These are phyloP conservation scores for Conistra vaccinii DNA, from an alignment of 2,888 invertebrate genomes.

Conservation along the genomic window DNA sequence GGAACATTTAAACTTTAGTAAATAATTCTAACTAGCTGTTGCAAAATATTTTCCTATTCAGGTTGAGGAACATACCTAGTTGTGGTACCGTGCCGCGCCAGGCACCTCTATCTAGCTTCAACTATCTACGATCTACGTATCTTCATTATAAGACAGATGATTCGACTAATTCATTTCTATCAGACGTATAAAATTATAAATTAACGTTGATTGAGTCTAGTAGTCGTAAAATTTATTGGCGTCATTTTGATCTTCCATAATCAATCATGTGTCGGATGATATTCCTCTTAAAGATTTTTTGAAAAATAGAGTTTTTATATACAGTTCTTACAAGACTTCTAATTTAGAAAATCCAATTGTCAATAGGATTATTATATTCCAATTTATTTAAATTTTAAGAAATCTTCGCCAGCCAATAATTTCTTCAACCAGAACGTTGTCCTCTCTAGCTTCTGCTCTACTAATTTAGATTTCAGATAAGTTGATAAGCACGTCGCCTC, in stretches of 20 bases:
- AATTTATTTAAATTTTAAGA: background rate
- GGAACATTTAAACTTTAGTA: conserved; percentile 28
- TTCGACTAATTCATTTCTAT: conserved; percentile 53
- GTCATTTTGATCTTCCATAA: conserved; percentile 12
- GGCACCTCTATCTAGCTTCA: conserved; percentile 65
- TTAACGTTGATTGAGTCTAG: conserved; percentile 49
- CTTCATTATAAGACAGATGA: conserved; percentile 44
- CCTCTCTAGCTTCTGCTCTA: conserved; percentile 13
- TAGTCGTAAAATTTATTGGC: conserved; percentile 35
- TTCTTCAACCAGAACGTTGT: background rate
- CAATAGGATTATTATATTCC: background rate
- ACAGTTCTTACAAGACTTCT: too few species aligned
- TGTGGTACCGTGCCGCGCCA: conserved; percentile 67
- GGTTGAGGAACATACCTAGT: conserved; percentile 50
- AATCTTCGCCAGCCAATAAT: background rate
- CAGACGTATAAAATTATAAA: conserved; percentile 57
- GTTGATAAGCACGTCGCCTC: conserved; percentile 16
- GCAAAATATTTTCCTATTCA: conserved; percentile 61
- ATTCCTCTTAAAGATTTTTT: background rate
- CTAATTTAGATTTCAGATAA: conserved; percentile 39
- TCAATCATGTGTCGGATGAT: background rate
- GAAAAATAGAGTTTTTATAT: background rate
- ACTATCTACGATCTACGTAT: conserved; percentile 35
- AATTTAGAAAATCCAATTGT: background rate
- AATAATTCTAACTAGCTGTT: conserved; percentile 40